phyloP scores from a whole-genome alignment of 2,797 vertebrate genomes.

The Synanceia verrucosa region DNA sequence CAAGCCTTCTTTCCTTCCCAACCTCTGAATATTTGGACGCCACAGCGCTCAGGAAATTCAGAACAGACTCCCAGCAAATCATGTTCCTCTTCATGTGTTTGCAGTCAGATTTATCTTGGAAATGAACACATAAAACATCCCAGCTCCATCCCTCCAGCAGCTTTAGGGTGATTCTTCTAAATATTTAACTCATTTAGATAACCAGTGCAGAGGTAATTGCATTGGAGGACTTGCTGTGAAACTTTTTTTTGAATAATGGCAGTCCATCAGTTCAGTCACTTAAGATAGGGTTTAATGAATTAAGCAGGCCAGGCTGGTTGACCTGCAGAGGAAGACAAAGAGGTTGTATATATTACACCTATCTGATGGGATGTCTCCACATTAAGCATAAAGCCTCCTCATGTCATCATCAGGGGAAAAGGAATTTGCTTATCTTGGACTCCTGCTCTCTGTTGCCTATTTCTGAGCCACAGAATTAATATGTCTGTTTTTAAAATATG shows the following conservation, averaged over 20 bases:
- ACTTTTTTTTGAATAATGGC: slow-evolving; percentile 62
- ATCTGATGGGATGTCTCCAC: slow-evolving; percentile 53
- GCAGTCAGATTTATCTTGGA: slow-evolving; percentile 69
- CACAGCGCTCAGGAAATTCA: slow-evolving; percentile 49
- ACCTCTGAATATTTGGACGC: slow-evolving; percentile 57
- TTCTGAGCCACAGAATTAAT: slow-evolving; percentile 7
- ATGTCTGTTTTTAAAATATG: neutral
- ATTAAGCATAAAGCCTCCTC: slow-evolving; percentile 50
- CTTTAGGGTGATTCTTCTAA: slow-evolving; percentile 63
- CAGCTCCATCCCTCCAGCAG: slow-evolving; percentile 29
- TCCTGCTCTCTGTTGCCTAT: slow-evolving; percentile 18
- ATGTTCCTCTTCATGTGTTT: slow-evolving; percentile 65
- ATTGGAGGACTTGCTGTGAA: slow-evolving; percentile 50
- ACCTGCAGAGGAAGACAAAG: slow-evolving; percentile 59
- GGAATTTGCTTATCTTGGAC: slow-evolving; percentile 62
- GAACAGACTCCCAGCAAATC: slow-evolving; percentile 56
- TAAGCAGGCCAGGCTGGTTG: slow-evolving; percentile 46
- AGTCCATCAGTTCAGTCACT: slow-evolving; percentile 62
- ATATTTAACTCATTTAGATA: slow-evolving; percentile 81
- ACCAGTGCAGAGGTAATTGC: slow-evolving; percentile 61
- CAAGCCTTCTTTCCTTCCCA: slow-evolving; percentile 32
- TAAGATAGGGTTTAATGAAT: slow-evolving; percentile 69
- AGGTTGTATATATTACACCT: slow-evolving; percentile 67
- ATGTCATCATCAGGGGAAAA: slow-evolving; percentile 52
- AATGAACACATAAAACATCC: slow-evolving; percentile 61